Evolutionary conservation across 2,888 invertebrate species (phyloP).

Genomic region (Catocala sponsa): DNA sequence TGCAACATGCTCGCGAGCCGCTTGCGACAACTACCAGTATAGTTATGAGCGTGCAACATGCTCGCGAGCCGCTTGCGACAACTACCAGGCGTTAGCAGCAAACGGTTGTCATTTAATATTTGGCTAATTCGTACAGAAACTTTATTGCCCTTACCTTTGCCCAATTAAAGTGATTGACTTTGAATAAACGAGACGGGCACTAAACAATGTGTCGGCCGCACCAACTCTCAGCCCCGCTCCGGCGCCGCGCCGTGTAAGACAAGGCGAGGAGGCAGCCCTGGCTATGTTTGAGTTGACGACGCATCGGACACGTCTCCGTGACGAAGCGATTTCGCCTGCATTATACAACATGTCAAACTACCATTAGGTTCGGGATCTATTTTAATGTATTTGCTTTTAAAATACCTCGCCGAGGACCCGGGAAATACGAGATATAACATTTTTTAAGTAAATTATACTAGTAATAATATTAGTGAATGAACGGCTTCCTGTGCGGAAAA

Average conservation of each 20-base stretch:
- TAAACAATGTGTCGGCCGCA: background rate
- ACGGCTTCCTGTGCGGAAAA: constrained; percentile 16
- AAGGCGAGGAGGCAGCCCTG: background rate
- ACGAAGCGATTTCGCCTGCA: constrained; percentile 52
- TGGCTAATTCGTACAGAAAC: no score
- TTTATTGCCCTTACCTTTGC: no score
- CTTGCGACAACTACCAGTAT: no score
- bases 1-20: no score
- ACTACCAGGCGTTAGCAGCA: no score
- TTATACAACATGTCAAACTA: constrained; percentile 34
- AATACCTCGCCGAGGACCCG: constrained; percentile 3
- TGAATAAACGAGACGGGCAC: background rate
- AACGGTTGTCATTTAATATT: no score
- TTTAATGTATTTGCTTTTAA: constrained; percentile 37
- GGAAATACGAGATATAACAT: constrained; percentile 11
- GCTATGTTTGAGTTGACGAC: constrained; percentile 31
- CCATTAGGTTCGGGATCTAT: constrained; percentile 40
- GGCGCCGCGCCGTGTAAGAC: no score
- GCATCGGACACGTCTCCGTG: constrained; percentile 51
- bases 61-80: no score
- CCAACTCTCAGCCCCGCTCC: no score
- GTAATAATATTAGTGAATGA: constrained; percentile 14
- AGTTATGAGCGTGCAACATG: no score
- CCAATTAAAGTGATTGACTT: background rate
- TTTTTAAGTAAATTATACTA: constrained; percentile 12